Conservation (phyloP, 2,888 invertebrate genomes). For the Melieria omissa region DNA sequence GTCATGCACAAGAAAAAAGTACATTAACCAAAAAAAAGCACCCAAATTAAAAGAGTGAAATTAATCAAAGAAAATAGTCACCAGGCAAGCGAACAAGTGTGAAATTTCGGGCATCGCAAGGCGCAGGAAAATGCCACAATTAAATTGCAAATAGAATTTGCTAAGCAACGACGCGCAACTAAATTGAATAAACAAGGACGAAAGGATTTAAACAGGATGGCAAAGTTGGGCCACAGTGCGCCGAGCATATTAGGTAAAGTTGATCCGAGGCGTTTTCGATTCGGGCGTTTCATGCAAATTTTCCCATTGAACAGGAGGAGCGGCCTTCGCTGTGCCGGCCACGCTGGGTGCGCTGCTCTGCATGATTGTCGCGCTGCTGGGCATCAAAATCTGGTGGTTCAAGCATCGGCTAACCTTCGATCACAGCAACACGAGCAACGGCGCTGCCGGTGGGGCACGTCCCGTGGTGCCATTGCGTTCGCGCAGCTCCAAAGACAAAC, state of each 20-base stretch:
- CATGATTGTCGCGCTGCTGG: constrained; percentile 60
- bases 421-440: constrained; percentile 45
- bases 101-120: no score
- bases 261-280: no score
- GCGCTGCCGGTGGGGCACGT: constrained; percentile 40
- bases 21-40: not conserved
- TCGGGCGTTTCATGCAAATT: no score
- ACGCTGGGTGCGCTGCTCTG: constrained; percentile 50
- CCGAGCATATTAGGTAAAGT: no score
- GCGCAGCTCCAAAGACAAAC: constrained; percentile 44
- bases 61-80: not conserved
- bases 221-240: no score
- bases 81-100: no score
- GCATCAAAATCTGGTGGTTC: constrained; percentile 69
- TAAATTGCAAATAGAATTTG: no score
- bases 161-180: no score
- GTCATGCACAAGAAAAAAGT: not conserved
- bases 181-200: no score
- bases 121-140: no score
- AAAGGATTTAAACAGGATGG: no score
- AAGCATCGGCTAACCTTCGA: constrained; percentile 65
- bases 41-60: not conserved
- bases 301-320: not conserved
- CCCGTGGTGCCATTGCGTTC: constrained; percentile 38
- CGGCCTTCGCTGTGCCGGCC: constrained; percentile 31